Base-by-base conservation (phyloP, 1,140 invertebrate genomes). In the Orchesella cincta region DNA sequence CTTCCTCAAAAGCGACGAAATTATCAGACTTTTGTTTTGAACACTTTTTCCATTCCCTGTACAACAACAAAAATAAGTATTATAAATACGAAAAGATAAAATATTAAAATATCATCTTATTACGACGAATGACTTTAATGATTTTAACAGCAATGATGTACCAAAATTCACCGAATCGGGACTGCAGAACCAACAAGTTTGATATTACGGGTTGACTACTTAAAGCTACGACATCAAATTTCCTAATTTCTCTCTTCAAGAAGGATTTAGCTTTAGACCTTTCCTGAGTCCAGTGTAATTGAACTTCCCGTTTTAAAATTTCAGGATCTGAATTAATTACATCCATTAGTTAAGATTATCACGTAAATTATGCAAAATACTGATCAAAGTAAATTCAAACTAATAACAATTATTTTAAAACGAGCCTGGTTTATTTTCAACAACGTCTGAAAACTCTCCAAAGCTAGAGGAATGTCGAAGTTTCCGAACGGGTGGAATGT, bases 91-190 rank as follows among this genome's bases (percentile, higher is more conserved):
- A n/a, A n/a, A n/a, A n/a, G n/a, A n/a, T n/a, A n/a, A n/a, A n/a
- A n/a, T n/a, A n/a, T n/a, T n/a, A n/a, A n/a, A n/a, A n/a, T n/a
- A n/a, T n/a, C n/a, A n/a, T n/a, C n/a, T n/a, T n/a, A n/a, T n/a
- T n/a, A n/a, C n/a, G n/a, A n/a, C n/a, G n/a, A n/a, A n/a, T n/a
- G n/a, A n/a, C n/a, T n/a, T n/a, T n/a, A n/a, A n/a, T n/a, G n/a
- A n/a, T n/a, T n/a, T n/a, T n/a, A n/a, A 62, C 14, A 1, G 72
- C 35, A n/a, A n/a, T n/a, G n/a, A n/a, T n/a, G 52, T 78, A 80
- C 79, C 77, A 81, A 75, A 62, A 77, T 31, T 75, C 54, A 28
- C 80, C 80, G 67, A 81, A 81, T 62, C 74, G 52, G 3, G 73
- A 52, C 2, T 81, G 80, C 0, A 81, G 29, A 35, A 28, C 52